Evolutionary conservation across 2,888 invertebrate species (phyloP), one percentile per base, ranked within the genome.

Genomic region (Eupeodes latifasciatus): DNA sequence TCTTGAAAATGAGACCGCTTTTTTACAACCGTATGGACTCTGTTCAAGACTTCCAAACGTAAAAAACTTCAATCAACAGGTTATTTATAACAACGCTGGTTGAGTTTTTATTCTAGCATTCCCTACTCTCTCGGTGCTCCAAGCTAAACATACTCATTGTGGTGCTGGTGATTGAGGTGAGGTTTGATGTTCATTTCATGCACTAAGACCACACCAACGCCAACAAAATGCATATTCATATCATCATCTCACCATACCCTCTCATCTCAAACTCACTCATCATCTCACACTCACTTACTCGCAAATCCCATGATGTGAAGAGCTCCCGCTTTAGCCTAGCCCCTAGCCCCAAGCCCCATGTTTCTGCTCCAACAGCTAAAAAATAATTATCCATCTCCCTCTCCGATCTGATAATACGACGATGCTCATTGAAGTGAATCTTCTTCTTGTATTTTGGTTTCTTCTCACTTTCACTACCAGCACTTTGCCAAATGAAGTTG

Each of bases 1-100:
- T 27, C 27, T 27, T 27, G 27, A 27, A 27, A 27, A 27, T 27
- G 3, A 27, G 27, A 27, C 27, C 3, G 2, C 27, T 27, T 27
- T 27, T 27, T 27, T 27, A 27, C 27, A 27, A 27, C 27, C 27
- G 27, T 27, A 2, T 27, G 27, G 2, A 27, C 27, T 27, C 27
- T 27, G 3, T 27, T 27, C 2, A 27, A 27, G 27, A 1, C 2
- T 27, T 27, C 1, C 27, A 27, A 27, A 27, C 27, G 27, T 27
- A 27, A n/a, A 1, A 27, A 27, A 27, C 14, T 47, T 10, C 12
- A 81, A 47, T 81, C 81, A 36, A 77, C 81, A 85, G 71, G 81
- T 81, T 85, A 81, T 4, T 0, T 36, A 53, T 81, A 77, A 85
- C 85, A 85, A 55, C 76, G 36, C 85, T 85, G 85, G 19, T 67